Conservation (phyloP, 2,113 vertebrate species). For the Hiodon alosoides region DNA sequence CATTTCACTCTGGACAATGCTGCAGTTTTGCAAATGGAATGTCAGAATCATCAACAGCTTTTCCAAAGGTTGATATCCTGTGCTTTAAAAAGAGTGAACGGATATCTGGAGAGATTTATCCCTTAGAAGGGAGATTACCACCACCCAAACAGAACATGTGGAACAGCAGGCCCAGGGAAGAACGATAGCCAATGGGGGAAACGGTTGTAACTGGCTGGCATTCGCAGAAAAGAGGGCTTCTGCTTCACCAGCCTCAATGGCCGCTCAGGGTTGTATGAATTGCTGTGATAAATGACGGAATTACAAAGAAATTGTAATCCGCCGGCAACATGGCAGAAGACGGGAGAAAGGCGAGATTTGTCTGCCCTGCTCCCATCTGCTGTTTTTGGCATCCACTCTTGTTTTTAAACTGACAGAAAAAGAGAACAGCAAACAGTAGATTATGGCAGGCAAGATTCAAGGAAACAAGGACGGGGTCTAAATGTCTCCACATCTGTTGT, state of each 20-base stretch:
- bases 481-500: conserved; percentile 5
- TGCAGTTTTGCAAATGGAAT: not conserved
- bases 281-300: not conserved
- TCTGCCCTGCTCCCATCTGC: conserved; percentile 21
- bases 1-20: not conserved
- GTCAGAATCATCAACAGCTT: not conserved
- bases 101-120: no score
- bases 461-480: conserved; percentile 2
- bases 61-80: not conserved
- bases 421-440: conserved; percentile 19
- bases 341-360: conserved; percentile 12
- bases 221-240: not conserved
- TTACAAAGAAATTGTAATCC: conserved; percentile 8
- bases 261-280: not conserved
- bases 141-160: no score
- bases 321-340: conserved; percentile 14
- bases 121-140: no score
- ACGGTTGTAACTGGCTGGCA: no score
- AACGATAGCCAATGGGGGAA: no score
- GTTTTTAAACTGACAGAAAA: conserved; percentile 10
- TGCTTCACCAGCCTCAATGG: not conserved
- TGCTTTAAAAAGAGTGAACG: not conserved
- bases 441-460: conserved; percentile 7
- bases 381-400: conserved; percentile 13
- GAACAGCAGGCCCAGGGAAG: no score